Base-by-base conservation (phyloP, 2,888 invertebrate genomes). In the Erebia palarica region DNA sequence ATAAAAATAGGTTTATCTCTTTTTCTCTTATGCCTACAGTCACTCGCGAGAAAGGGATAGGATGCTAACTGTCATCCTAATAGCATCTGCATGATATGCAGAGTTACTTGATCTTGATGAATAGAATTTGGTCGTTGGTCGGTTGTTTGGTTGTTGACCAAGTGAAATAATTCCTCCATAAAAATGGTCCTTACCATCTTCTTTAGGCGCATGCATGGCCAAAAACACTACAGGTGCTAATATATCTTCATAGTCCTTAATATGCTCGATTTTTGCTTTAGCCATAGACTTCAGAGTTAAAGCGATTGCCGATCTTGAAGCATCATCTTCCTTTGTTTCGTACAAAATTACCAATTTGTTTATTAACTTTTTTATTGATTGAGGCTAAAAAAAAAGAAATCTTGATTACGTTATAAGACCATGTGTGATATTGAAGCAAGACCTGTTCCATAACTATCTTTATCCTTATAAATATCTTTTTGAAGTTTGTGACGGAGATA, bases 181-280 rank as follows among this genome's bases (percentile, higher is more conserved):
- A 9, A 14, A 16, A 60, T 42, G 42, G 10, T 47, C 42, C 65
- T 72, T 57, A 93, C 94, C 95, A 27, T 95, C 95, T 16, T 94
- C 95, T 81, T 96, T 95, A 79, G 96, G 95, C 18, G 95, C 96
- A 81, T 98, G 98, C 97, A 98, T 98, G 13, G 98, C 98, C 76
- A 98, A 95, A 86, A 98, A 98, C 27, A 97, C 96, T 70, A 98
- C 92, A 0, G 98, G 98, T 78, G 98, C 94, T 11, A 97, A 94
- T 42, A 95, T 88, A 10, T 94, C 94, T 47, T 96, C 95, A 82
- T 97, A 96, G 80, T 96, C 95, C 82, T 96, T 97, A 58, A 98
- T 89, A 68, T 97, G 94, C 75, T 98, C 98, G 76, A 96, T 96
- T 88, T 97, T 96, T 68, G 97, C 96, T 78, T 96, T 96, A 63